Conservation (phyloP, 2,888 invertebrate species). For the Drosophila fulvimacula region DNA sequence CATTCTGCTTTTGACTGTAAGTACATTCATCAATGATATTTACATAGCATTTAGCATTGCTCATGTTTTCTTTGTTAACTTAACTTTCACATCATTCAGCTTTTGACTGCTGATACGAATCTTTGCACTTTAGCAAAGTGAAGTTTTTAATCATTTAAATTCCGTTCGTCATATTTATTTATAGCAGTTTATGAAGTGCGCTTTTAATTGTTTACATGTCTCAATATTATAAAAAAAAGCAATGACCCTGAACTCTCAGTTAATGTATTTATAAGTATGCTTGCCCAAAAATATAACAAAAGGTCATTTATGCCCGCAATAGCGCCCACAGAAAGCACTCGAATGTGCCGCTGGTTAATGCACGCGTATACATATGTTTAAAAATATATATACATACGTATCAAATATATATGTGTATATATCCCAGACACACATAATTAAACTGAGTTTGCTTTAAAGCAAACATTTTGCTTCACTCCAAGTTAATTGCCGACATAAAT, state of each 20-base stretch:
- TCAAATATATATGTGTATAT: not conserved
- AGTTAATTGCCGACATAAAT: slow-evolving; percentile 49
- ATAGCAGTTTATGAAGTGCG: slow-evolving; percentile 2
- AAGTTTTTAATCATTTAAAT: not conserved
- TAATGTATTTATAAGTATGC: slow-evolving; percentile 5
- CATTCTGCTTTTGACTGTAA: too few relatives aligned
- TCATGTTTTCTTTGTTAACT: not conserved
- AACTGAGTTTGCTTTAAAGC: slow-evolving; percentile 35
- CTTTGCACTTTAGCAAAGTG: not conserved
- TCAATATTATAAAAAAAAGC: slow-evolving; percentile 1
- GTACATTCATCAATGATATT: not conserved
- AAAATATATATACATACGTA: not conserved
- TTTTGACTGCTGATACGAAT: not conserved
- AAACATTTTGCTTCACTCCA: slow-evolving; percentile 29
- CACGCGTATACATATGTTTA: not conserved
- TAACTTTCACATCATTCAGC: slow-evolving; percentile 2
- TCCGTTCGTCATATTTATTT: slow-evolving; percentile 1
- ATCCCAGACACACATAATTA: slow-evolving; percentile 34
- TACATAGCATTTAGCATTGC: not conserved
- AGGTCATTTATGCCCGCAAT: slow-evolving; percentile 19
- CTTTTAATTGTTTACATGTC: slow-evolving; percentile 6
- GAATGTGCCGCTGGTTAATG: slow-evolving; percentile 18
- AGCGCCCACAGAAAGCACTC: slow-evolving; percentile 12
- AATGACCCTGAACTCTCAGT: slow-evolving; percentile 18
- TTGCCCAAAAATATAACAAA: slow-evolving; percentile 11